Percentiles rank a stretch among this genome's conserved stretches.
phyloP scores from a whole-genome alignment of 1,140 invertebrate species.

The Drosophila bocqueti region DNA sequence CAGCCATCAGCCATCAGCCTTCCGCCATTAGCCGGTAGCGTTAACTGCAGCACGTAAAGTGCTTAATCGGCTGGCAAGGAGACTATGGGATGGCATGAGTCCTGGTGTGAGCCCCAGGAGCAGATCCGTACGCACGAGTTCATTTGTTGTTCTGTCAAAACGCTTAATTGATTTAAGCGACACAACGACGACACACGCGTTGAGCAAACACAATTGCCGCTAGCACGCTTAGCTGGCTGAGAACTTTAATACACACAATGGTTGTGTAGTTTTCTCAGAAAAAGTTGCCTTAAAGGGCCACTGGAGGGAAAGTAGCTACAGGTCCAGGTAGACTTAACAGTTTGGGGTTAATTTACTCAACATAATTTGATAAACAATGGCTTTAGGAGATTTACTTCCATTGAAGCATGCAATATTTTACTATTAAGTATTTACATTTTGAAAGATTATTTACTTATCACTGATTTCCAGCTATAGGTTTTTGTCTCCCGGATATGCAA shows the following conservation, averaged over 20 bases:
- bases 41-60: conserved; percentile 69
- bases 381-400: neutral
- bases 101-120: neutral
- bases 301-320: neutral
- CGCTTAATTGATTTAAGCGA: conserved; percentile 71
- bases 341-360: too few relatives aligned
- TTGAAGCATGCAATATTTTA: neutral
- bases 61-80: conserved; percentile 69
- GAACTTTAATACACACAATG: conserved; percentile 7
- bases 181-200: conserved; percentile 19
- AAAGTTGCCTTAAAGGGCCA: neutral
- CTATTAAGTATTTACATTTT: neutral
- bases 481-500: neutral
- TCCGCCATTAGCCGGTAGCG: conserved; percentile 20
- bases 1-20: conserved; percentile 7
- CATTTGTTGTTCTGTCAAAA: conserved; percentile 49
- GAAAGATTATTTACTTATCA: neutral
- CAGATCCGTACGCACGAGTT: conserved; percentile 59
- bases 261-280: neutral
- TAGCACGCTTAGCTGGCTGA: neutral
- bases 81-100: conserved; percentile 11
- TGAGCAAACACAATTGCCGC: neutral
- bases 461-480: neutral
- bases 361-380: neutral
- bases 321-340: neutral